Evolutionary conservation across 2,888 invertebrate species (phyloP).

Genomic region (Dasysyrphus tricinctus): DNA sequence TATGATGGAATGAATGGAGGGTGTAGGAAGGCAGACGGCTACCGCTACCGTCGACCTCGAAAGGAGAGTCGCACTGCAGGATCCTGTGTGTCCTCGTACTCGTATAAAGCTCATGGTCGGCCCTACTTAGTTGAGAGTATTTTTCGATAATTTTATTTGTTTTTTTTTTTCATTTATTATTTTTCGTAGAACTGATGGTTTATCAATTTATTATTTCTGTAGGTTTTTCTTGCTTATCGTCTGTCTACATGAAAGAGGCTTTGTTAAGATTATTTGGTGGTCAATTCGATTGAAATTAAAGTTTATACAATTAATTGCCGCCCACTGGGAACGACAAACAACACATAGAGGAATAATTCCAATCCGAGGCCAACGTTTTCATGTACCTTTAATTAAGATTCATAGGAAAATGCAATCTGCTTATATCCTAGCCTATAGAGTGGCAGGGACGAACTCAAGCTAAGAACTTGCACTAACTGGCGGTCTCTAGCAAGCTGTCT

Average conservation of each 20-base stretch:
- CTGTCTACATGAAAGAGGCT: conserved; percentile 14
- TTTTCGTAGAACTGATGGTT: conserved; percentile 18
- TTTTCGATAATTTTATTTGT: conserved; percentile 39
- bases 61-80: not conserved
- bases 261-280: conserved; percentile 51
- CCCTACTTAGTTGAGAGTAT: conserved; percentile 24
- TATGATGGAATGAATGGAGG: conserved; percentile 46
- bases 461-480: too few species aligned
- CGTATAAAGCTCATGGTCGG: not conserved
- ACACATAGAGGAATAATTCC: conserved; percentile 53
- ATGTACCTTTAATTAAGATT: conserved; percentile 67
- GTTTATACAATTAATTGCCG: conserved; percentile 69
- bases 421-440: too few species aligned
- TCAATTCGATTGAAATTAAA: conserved; percentile 66
- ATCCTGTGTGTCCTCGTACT: not conserved
- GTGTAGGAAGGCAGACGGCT: conserved; percentile 10
- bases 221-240: not conserved
- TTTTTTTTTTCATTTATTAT: not conserved
- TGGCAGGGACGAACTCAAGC: too few species aligned
- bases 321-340: conserved; percentile 32
- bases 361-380: conserved; percentile 32
- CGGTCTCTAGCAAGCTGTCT: too few species aligned
- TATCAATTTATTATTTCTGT: conserved; percentile 39
- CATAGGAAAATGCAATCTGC: conserved; percentile 42
- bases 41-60: not conserved